These are phyloP conservation scores for Triplophysa bombifrons DNA, from an alignment of 2,797 vertebrate genomes.

Conservation along the genomic window DNA sequence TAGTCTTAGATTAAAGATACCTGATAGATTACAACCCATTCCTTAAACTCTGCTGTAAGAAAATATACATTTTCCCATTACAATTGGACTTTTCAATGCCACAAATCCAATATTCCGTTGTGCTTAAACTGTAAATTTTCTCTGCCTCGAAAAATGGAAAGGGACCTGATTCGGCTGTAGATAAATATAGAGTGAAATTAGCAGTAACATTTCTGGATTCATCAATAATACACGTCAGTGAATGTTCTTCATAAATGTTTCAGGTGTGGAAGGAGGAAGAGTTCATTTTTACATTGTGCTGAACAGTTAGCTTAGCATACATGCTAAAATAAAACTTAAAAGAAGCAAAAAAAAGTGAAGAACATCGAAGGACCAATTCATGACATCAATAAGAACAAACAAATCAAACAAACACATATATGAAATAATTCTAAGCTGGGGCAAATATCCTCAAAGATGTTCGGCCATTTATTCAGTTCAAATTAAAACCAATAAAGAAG, in stretches of 20 bases:
- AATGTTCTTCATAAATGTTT: conserved; percentile 71
- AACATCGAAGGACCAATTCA: not conserved
- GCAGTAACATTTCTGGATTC: conserved; percentile 67
- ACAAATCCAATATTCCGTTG: conserved; percentile 38
- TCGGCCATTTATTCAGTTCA: conserved; percentile 69
- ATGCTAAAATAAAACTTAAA: not conserved
- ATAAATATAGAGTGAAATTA: conserved; percentile 69
- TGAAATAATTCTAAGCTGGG: conserved; percentile 16
- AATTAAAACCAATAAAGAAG: conserved; percentile 62
- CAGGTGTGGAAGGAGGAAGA: conserved; percentile 64
- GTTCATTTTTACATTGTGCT: conserved; percentile 61
- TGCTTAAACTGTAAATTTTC: conserved; percentile 49
- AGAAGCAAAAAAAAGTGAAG: not conserved
- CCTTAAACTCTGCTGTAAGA: conserved; percentile 25
- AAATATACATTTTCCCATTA: conserved; percentile 7
- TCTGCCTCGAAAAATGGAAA: conserved; percentile 51
- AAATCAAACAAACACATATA: conserved; percentile 48
- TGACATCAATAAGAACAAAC: conserved; percentile 6
- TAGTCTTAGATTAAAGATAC: conserved; percentile 27
- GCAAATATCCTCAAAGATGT: not conserved
- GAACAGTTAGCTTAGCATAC: conserved; percentile 47
- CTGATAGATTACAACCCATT: conserved; percentile 3
- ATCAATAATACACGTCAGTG: conserved; percentile 68
- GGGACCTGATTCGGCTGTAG: conserved; percentile 65
- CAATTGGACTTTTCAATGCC: conserved; percentile 37